Evolutionary conservation across 2,888 invertebrate species (phyloP), one percentile per base, ranked within the genome.

Genomic region (Fragum sueziense): DNA sequence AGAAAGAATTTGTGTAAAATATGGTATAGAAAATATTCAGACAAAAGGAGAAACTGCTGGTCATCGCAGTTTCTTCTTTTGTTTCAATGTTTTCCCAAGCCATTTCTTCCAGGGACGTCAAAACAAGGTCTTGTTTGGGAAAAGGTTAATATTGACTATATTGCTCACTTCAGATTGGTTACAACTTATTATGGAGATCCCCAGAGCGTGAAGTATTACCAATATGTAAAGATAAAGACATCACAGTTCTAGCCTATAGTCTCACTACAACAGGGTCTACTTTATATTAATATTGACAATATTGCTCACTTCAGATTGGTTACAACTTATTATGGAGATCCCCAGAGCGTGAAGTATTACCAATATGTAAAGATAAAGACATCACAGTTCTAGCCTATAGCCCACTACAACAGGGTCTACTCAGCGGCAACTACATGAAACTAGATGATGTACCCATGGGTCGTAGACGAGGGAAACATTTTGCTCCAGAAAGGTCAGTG

Each of bases 181-280:
- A 92, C 82, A 92, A 90, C 76, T 70, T 92, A 37, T 84, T 92
- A 34, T 91, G 91, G 91, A 81, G 92, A 22, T 89, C 91, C 0
- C 85, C 88, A 7, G 92, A 92, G 76, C 82, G 86, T 67, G 91
- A 88, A 0, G 88, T 92, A 4, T 70, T 91, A 11, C 91, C 91
- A 4, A 67, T 87, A 6, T 91, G 91, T 76, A 82, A 81, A 54
- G 84, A 90, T 71, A 81, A 88, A 31, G 82, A 88, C 34, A 86
- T 91, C 9, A 85, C 88, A 34, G 77, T 92, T n/a, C 79, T 92
- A 41, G 90, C 91, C 0, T 92, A 92, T 85, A 92, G 91, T 9
- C 91, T n/a, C 92, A 0, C 86, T 92, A n/a, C 92, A 92, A 74
- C 92, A 92, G 76, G 92, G 92, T 0, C 83, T 91, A 4, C 88